phyloP scores from a whole-genome alignment of 2,113 vertebrate species.

The Canis aureus region DNA sequence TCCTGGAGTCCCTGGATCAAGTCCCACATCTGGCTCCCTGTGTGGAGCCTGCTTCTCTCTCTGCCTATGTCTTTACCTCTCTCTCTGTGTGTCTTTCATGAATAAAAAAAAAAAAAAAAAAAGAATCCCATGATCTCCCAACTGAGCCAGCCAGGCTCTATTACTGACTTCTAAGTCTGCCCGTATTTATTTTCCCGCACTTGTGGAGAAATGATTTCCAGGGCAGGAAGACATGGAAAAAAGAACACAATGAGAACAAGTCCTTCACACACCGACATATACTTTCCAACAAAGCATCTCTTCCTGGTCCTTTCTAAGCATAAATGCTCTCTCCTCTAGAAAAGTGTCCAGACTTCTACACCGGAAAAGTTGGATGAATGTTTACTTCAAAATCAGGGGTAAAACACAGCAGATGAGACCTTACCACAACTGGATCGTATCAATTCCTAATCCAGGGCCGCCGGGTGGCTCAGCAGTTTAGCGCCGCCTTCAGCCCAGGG shows the following conservation, averaged over 20 bases:
- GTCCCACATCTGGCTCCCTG: too few relatives aligned
- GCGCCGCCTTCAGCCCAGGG: too few relatives aligned
- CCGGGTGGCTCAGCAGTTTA: too few relatives aligned
- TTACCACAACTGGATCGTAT: background rate
- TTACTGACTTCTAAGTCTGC: background rate
- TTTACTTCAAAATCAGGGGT: background rate
- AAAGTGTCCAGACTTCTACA: background rate
- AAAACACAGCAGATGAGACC: background rate
- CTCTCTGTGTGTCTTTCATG: too few relatives aligned
- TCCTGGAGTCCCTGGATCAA: too few relatives aligned
- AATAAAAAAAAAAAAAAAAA: too few relatives aligned
- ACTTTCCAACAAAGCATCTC: background rate
- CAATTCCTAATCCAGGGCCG: rapidly evolving
- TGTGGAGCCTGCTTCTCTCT: too few relatives aligned
- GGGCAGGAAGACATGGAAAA: background rate
- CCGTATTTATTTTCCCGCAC: rapidly evolving
- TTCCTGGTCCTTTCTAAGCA: background rate
- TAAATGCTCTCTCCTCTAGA: background rate
- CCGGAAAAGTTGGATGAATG: background rate
- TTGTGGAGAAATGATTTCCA: background rate
- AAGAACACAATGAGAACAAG: background rate
- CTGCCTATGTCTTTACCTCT: too few relatives aligned
- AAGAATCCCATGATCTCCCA: background rate
- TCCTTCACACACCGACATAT: background rate
- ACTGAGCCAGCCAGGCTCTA: background rate